phyloP scores from a whole-genome alignment of 1,140 invertebrate genomes.

The Frieseomelitta varia region DNA sequence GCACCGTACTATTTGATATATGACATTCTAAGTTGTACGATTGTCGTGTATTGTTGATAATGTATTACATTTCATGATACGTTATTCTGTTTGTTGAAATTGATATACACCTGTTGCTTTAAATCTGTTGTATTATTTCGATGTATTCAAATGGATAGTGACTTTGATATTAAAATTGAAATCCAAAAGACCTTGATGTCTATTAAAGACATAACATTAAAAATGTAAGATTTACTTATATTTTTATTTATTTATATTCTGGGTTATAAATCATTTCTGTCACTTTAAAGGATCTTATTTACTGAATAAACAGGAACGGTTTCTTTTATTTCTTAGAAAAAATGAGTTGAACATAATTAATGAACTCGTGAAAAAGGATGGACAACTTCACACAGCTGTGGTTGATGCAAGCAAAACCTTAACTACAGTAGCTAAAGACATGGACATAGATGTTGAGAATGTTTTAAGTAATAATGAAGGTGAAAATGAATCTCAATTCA shows the following conservation, averaged over 20 bases:
- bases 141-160: neutral
- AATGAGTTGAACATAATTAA: constrained; percentile 69
- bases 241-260: neutral
- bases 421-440: constrained; percentile 26
- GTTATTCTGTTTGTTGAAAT: neutral
- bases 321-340: constrained; percentile 61
- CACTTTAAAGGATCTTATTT: neutral
- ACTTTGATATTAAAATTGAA: constrained; percentile 41
- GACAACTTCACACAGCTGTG: constrained; percentile 57
- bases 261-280: neutral
- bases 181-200: constrained; percentile 56
- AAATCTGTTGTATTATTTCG: neutral
- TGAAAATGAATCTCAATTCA: neutral
- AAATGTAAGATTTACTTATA: constrained; percentile 73
- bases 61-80: neutral
- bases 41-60: too few species aligned
- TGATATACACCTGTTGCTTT: neutral
- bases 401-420: constrained; percentile 64
- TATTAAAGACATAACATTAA: constrained; percentile 60
- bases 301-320: neutral
- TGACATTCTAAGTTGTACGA: neutral
- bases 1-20: neutral
- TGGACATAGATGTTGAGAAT: constrained; percentile 37
- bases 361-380: constrained; percentile 63
- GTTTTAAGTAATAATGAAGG: neutral